Conservation (phyloP, 1,140 invertebrate genomes). For the Microplitis demolitor region DNA sequence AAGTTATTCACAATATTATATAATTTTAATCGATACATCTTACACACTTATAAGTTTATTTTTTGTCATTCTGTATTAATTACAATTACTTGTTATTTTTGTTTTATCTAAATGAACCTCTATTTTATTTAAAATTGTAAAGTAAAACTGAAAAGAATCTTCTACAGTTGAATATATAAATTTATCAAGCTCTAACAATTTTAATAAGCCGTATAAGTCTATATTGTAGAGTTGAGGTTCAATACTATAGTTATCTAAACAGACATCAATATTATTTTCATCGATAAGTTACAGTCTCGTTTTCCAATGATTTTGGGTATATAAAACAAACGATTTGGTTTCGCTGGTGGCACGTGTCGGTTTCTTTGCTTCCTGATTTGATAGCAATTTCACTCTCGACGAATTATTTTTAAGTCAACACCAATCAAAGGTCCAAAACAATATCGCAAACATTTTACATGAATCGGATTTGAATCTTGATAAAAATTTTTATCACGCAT, state of each 20-base stretch:
- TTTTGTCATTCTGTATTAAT: neutral
- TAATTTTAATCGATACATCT: too few species aligned
- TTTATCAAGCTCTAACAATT: neutral
- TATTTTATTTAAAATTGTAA: neutral
- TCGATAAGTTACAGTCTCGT: slow-evolving; percentile 5
- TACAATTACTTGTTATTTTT: neutral
- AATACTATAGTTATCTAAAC: slow-evolving; percentile 2
- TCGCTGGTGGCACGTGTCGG: slow-evolving; percentile 7
- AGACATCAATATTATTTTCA: neutral
- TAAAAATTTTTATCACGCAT: slow-evolving; percentile 14
- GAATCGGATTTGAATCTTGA: slow-evolving; percentile 21
- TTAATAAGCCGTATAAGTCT: neutral
- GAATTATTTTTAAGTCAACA: slow-evolving; percentile 13
- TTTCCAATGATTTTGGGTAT: slow-evolving; percentile 9
- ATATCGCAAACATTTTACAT: slow-evolving; percentile 24
- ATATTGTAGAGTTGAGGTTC: neutral
- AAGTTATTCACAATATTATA: too few species aligned
- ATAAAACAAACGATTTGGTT: slow-evolving; percentile 28
- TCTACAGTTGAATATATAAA: neutral
- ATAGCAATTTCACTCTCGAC: slow-evolving; percentile 24
- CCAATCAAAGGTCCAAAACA: slow-evolving; percentile 27
- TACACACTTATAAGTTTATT: too few species aligned
- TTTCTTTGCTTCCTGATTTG: slow-evolving; percentile 26
- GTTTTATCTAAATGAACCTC: neutral
- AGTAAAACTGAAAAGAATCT: neutral